These are phyloP conservation scores for Ptychodera flava DNA, from an alignment of 35 echinoderm and acorn worm genomes.

Conservation along the genomic window DNA sequence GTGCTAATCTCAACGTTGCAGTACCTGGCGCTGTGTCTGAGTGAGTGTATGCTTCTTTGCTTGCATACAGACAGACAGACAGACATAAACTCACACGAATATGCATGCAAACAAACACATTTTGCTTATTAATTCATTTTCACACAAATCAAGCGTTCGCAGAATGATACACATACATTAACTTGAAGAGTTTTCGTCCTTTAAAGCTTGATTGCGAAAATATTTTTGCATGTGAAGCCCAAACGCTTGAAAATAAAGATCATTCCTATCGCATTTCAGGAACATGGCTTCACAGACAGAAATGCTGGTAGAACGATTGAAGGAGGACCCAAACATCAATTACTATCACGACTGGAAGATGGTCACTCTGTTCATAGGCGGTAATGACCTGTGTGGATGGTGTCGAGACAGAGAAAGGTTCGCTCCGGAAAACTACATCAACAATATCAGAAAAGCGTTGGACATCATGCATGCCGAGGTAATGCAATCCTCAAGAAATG, in stretches of 20 bases:
- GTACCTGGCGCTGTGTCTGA: slow-evolving; percentile 36
- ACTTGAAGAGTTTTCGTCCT: too few relatives aligned
- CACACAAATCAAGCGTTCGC: too few relatives aligned
- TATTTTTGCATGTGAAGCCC: too few relatives aligned
- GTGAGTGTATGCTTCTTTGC: slow-evolving; percentile 13
- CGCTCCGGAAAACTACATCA: slow-evolving; percentile 31
- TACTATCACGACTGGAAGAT: slow-evolving; percentile 92
- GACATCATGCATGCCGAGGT: slow-evolving; percentile 49
- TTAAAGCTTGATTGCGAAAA: too few relatives aligned
- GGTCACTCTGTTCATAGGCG: slow-evolving; percentile 86
- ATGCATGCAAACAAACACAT: not conserved
- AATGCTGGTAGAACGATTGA: slow-evolving; percentile 51
- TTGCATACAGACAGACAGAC: not conserved
- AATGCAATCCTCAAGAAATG: too few relatives aligned
- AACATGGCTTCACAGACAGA: slow-evolving; percentile 76
- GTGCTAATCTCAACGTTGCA: slow-evolving; percentile 35
- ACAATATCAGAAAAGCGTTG: slow-evolving; percentile 43
- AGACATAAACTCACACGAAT: not conserved
- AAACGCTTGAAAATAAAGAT: too few relatives aligned
- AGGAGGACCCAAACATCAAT: slow-evolving; percentile 48
- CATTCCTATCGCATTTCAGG: too few relatives aligned
- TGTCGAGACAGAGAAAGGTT: slow-evolving; percentile 16
- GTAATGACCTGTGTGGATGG: slow-evolving; percentile 82
- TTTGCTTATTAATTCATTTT: too few relatives aligned
- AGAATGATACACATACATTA: too few relatives aligned